Evolutionary conservation across 2,113 vertebrate species (phyloP).

Genomic region (Crotalus helleri): DNA sequence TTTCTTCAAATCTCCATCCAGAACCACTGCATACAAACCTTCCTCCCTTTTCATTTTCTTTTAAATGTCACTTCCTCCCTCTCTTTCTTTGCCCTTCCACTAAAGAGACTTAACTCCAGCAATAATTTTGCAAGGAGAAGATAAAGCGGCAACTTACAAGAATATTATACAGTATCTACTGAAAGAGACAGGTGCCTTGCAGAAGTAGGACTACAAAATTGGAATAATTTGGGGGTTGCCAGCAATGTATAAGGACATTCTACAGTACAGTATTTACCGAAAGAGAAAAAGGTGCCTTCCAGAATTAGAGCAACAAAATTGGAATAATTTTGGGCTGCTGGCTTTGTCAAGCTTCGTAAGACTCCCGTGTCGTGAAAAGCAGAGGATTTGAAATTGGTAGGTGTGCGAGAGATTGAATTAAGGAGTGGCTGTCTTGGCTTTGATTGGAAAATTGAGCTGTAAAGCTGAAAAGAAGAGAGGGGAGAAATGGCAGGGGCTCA

Average conservation of each 20-base stretch:
- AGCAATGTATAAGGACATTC: no score
- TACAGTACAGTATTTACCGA: not conserved
- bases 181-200: not conserved
- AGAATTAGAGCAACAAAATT: not conserved
- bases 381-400: not conserved
- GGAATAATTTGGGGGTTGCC: no score
- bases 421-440: not conserved
- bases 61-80: not conserved
- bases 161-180: not conserved
- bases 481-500: not conserved
- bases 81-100: not conserved
- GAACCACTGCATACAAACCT: not conserved
- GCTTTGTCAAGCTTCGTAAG: not conserved
- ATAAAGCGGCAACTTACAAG: not conserved
- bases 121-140: no score
- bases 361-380: not conserved
- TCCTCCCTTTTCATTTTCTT: not conserved
- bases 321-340: not conserved
- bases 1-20: not conserved
- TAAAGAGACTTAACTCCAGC: not conserved
- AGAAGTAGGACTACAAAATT: no score
- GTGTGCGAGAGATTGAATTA: not conserved
- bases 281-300: not conserved
- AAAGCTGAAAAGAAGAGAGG: not conserved
- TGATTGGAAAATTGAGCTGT: not conserved